phyloP scores from a whole-genome alignment of 1,140 invertebrate species.

The Drosophila cardini region DNA sequence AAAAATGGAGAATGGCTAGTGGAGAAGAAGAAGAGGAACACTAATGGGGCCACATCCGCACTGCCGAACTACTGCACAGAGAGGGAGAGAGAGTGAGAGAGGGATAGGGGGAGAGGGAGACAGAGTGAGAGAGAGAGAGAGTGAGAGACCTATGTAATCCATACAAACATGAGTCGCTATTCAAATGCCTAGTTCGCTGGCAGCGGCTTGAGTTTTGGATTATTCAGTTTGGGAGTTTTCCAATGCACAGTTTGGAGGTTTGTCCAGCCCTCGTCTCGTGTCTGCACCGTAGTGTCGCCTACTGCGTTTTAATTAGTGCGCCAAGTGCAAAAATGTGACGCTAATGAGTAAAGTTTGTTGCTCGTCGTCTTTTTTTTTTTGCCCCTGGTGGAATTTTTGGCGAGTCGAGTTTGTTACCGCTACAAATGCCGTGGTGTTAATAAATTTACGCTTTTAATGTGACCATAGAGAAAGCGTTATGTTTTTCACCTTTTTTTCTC shows the following conservation, averaged over 20 bases:
- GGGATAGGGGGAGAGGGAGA: no score
- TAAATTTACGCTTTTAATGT: slow-evolving; percentile 53
- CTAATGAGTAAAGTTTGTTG: slow-evolving; percentile 83
- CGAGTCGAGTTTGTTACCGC: slow-evolving; percentile 7
- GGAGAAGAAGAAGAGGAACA: slow-evolving; percentile 12
- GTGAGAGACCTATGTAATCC: slow-evolving; percentile 33
- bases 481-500: slow-evolving; percentile 29
- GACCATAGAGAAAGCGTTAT: slow-evolving; percentile 2
- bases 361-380: slow-evolving; percentile 55
- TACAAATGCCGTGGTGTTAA: slow-evolving; percentile 32
- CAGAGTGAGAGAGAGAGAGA: no score
- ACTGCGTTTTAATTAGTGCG: slow-evolving; percentile 77
- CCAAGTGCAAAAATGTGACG: slow-evolving; percentile 74
- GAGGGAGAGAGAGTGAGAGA: no score
- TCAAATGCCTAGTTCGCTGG: slow-evolving; percentile 55
- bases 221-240: not conserved
- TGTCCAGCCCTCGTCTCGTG: slow-evolving; percentile 3
- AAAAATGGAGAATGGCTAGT: not conserved
- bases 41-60: slow-evolving; percentile 34
- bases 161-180: slow-evolving; percentile 50
- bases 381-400: slow-evolving; percentile 17
- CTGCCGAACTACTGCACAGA: slow-evolving; percentile 10
- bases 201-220: slow-evolving; percentile 35
- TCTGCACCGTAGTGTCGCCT: slow-evolving; percentile 28
- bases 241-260: slow-evolving; percentile 2